Evolutionary conservation across 1,140 invertebrate genomes (phyloP).

Genomic region (Drosophila kurseongensis): DNA sequence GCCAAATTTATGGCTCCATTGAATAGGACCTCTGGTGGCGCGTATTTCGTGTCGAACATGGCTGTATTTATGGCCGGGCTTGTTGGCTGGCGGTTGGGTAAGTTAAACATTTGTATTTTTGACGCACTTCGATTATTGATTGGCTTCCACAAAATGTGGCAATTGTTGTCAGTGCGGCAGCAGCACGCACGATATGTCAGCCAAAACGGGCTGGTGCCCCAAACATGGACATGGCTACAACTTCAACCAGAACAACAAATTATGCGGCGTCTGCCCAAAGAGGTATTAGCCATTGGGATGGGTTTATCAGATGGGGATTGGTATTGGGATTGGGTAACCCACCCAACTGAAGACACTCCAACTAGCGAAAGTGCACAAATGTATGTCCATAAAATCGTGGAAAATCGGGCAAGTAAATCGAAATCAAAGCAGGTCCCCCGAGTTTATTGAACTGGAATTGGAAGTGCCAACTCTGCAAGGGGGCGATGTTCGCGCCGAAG

Average conservation of each 20-base stretch:
- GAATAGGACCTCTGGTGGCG: slow-evolving; percentile 24
- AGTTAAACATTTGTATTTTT: slow-evolving; percentile 73
- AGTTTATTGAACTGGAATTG: slow-evolving; percentile 74
- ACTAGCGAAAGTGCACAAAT: slow-evolving; percentile 60
- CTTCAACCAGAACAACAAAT: slow-evolving; percentile 74
- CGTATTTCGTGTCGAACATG: slow-evolving; percentile 30
- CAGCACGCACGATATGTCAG: slow-evolving; percentile 59
- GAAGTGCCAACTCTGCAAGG: slow-evolving; percentile 16
- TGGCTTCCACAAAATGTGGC: slow-evolving; percentile 78
- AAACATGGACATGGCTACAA: slow-evolving; percentile 52
- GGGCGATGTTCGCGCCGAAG: slow-evolving; percentile 27
- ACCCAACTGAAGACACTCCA: slow-evolving; percentile 14
- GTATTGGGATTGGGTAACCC: slow-evolving; percentile 66
- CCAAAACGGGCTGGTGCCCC: slow-evolving; percentile 49
- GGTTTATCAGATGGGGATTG: slow-evolving; percentile 3
- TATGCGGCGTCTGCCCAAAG: slow-evolving; percentile 64
- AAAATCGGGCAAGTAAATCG: slow-evolving; percentile 39
- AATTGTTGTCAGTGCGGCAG: slow-evolving; percentile 53
- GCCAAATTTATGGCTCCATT: slow-evolving; percentile 31
- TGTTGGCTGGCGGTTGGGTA: slow-evolving; percentile 18
- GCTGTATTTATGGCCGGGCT: slow-evolving; percentile 14
- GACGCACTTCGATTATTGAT: slow-evolving; percentile 81
- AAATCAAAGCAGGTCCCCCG: slow-evolving; percentile 58
- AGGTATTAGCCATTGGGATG: slow-evolving; percentile 20
- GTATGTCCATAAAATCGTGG: slow-evolving; percentile 40